phyloP scores from a whole-genome alignment of 2,888 invertebrate species.

The Cheiracanthium punctorium region DNA sequence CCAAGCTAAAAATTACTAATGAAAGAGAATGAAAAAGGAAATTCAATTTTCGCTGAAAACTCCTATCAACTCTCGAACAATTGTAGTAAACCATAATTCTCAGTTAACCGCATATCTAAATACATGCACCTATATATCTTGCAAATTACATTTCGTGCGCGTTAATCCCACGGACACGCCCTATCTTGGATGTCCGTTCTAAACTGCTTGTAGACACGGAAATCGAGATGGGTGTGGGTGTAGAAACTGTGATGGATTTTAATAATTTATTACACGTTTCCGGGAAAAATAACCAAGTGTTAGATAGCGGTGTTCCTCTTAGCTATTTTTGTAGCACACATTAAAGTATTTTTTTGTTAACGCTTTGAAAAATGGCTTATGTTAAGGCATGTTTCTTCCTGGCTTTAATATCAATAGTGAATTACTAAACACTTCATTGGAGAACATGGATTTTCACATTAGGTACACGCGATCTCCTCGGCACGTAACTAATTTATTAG shows the following conservation, averaged over 20 bases:
- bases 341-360: background rate
- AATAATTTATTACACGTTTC: constrained; percentile 6
- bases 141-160: background rate
- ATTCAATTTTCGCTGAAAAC: background rate
- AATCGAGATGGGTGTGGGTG: constrained; percentile 1
- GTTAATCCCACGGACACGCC: constrained; percentile 1
- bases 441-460: background rate
- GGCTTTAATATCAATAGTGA: background rate
- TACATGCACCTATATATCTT: background rate
- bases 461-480: background rate
- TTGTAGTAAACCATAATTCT: background rate
- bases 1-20: background rate
- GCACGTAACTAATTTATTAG: background rate
- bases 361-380: background rate
- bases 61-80: background rate
- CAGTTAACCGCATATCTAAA: background rate
- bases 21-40: background rate
- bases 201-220: constrained; percentile 13
- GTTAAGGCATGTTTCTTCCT: background rate
- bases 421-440: background rate
- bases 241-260: constrained; percentile 12
- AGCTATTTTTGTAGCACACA: background rate
- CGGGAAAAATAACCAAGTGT: background rate
- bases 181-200: background rate
- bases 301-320: background rate